Percentiles rank a stretch among this genome's conserved stretches.
These are phyloP conservation scores for Acronicta leporina DNA, from an alignment of 2,888 invertebrate genomes.

Conservation along the genomic window DNA sequence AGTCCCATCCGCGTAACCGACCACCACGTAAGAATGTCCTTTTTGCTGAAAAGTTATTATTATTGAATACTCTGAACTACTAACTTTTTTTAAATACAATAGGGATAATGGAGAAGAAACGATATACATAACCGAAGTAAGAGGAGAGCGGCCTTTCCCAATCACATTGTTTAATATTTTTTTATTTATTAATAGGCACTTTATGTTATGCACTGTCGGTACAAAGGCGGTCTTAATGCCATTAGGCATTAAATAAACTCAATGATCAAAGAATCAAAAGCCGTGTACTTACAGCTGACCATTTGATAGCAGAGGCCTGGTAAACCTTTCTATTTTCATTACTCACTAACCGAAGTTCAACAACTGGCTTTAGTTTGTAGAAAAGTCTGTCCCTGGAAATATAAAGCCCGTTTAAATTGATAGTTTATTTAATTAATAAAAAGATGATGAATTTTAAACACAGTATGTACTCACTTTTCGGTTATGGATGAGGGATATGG, in stretches of 20 bases:
- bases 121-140: too few species aligned
- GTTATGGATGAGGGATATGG: slow-evolving; percentile 79
- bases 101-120: too few species aligned
- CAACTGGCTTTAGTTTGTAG: slow-evolving; percentile 82
- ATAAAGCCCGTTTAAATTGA: not conserved
- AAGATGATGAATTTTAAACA: not conserved
- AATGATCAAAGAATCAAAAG: not conserved
- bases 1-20: slow-evolving; percentile 91
- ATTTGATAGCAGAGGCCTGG: slow-evolving; percentile 86
- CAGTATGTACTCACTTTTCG: slow-evolving; percentile 64
- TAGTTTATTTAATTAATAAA: not conserved
- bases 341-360: slow-evolving; percentile 76
- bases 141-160: too few species aligned
- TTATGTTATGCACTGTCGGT: too few species aligned
- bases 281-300: slow-evolving; percentile 80
- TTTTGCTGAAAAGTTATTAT: slow-evolving; percentile 73
- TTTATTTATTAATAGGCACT: too few species aligned
- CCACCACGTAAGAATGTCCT: slow-evolving; percentile 88
- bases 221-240: too few species aligned
- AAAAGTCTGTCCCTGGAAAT: slow-evolving; percentile 74
- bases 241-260: too few species aligned
- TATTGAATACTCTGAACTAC: not conserved
- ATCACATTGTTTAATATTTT: too few species aligned
- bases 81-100: too few species aligned
- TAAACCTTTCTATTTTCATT: slow-evolving; percentile 60